Evolutionary conservation across 2,113 vertebrate genomes (phyloP).

Genomic region (Hoplias malabaricus): DNA sequence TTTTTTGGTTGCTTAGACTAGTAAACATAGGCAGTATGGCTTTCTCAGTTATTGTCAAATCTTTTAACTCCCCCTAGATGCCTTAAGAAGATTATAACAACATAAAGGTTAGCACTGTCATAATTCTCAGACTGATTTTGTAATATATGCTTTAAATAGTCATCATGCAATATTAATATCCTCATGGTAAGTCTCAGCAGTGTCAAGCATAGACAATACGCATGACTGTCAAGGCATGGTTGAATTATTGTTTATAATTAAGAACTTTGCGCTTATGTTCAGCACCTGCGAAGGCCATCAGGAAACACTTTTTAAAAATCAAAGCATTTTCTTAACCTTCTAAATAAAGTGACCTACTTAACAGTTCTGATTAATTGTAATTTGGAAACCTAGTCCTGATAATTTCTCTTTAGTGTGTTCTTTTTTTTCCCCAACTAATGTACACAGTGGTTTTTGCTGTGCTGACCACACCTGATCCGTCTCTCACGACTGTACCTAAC

Average conservation of each 20-base stretch:
- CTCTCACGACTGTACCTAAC: neutral
- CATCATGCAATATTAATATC: neutral
- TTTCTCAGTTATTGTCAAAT: too few relatives aligned
- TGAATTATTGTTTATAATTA: neutral
- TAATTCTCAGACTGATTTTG: neutral
- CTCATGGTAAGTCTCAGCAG: neutral
- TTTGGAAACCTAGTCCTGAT: neutral
- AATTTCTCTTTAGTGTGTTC: neutral
- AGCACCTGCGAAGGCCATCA: neutral
- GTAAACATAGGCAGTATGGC: too few relatives aligned
- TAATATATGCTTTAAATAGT: neutral
- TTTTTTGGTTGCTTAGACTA: neutral
- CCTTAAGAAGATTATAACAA: too few relatives aligned
- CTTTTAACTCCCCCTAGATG: too few relatives aligned
- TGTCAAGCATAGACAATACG: neutral
- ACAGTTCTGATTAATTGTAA: neutral
- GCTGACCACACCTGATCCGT: slow-evolving; percentile 16
- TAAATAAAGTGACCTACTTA: neutral
- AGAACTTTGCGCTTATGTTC: neutral
- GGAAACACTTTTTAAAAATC: neutral
- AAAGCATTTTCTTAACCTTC: neutral
- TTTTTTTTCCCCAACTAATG: neutral
- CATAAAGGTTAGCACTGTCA: too few relatives aligned
- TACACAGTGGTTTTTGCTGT: slow-evolving; percentile 3
- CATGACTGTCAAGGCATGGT: neutral